Evolutionary conservation across 2,113 vertebrate species (phyloP).

Genomic region (Antigone vipio): DNA sequence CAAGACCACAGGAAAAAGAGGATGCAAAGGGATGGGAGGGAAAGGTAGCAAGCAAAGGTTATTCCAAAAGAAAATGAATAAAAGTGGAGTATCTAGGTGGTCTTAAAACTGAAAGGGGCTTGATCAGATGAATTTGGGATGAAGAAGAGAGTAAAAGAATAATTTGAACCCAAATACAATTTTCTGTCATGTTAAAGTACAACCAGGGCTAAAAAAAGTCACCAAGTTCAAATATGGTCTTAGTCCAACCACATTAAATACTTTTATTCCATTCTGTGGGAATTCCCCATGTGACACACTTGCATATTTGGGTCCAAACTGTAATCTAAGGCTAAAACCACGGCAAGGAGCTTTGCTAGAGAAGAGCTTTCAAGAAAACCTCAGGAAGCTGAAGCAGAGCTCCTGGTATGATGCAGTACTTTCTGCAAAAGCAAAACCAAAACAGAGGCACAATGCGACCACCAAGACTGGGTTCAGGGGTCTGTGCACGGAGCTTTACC

Average conservation of each 20-base stretch:
- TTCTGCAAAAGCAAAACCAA: neutral
- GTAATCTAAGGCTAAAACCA: neutral
- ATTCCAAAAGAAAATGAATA: neutral
- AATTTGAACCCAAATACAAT: neutral
- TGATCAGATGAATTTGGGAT: neutral
- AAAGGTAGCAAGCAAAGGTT: neutral
- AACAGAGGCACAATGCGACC: fast-evolving
- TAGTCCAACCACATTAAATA: neutral
- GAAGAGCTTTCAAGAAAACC: neutral
- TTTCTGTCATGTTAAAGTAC: neutral
- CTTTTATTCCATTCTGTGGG: neutral
- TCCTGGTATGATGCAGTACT: neutral
- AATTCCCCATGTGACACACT: neutral
- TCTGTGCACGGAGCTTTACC: neutral
- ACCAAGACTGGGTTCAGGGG: neutral
- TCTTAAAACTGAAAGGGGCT: neutral
- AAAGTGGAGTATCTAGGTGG: neutral
- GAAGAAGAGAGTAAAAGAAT: neutral
- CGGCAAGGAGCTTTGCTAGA: neutral
- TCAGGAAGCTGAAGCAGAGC: neutral
- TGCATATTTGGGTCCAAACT: neutral
- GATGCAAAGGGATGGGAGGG: neutral
- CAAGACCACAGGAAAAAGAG: neutral
- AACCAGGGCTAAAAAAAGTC: neutral
- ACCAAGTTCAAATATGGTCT: neutral